These are phyloP conservation scores for Hydractinia echinata DNA, from an alignment of 30 jellyfish, hydroid and myxozoan genomes.

Conservation along the genomic window DNA sequence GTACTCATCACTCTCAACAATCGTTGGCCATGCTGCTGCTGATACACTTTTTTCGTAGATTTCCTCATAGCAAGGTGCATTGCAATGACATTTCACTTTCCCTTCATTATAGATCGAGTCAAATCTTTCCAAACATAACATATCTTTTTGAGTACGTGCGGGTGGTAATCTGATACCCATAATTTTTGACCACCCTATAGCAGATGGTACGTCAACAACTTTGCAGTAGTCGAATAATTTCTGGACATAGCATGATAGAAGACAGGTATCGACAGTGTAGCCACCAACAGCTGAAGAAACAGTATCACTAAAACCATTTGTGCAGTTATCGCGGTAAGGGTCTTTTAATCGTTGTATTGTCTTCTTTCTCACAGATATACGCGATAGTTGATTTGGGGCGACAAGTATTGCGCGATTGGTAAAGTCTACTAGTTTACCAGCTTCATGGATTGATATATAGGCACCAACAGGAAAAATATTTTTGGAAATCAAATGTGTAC, in stretches of 20 bases:
- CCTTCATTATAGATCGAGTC: background rate
- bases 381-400: slow-evolving; percentile 31
- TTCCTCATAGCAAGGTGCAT: slow-evolving; percentile 25
- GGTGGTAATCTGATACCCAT: background rate
- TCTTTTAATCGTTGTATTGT: slow-evolving; percentile 15
- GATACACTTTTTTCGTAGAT: background rate
- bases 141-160: background rate
- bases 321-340: slow-evolving; percentile 47
- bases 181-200: background rate
- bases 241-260: background rate
- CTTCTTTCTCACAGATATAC: slow-evolving; percentile 23
- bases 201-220: background rate
- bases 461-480: slow-evolving; percentile 20
- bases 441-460: background rate
- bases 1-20: background rate
- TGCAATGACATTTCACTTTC: slow-evolving; percentile 12
- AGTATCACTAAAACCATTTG: background rate
- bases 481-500: background rate
- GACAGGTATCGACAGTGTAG: slow-evolving; percentile 23
- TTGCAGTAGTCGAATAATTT: slow-evolving; percentile 14
- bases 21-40: background rate
- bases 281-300: background rate
- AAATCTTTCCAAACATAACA: background rate
- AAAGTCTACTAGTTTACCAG: background rate
- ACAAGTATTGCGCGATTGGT: background rate